Percentiles rank a stretch among this genome's conserved stretches.
These are phyloP conservation scores for Drosophila pseudoananassae DNA, from an alignment of 1,140 invertebrate genomes.

Conservation along the genomic window DNA sequence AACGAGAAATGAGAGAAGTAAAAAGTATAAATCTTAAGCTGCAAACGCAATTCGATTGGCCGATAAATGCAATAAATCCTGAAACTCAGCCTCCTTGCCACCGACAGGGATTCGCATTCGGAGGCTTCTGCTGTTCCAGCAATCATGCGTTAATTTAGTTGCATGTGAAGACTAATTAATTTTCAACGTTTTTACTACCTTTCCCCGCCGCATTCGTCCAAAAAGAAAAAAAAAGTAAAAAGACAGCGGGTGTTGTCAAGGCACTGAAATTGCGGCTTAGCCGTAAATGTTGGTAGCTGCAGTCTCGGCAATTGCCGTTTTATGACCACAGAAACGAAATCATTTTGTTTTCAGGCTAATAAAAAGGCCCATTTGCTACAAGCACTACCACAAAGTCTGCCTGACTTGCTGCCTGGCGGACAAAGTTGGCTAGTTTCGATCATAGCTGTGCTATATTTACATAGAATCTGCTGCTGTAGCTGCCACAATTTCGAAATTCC, in stretches of 20 bases:
- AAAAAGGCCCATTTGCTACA: slow-evolving; percentile 30
- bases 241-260: slow-evolving; percentile 72
- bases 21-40: slow-evolving; percentile 70
- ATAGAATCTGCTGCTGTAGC: slow-evolving; percentile 47
- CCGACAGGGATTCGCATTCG: slow-evolving; percentile 10
- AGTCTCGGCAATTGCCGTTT: slow-evolving; percentile 45
- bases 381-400: slow-evolving; percentile 8
- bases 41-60: slow-evolving; percentile 72
- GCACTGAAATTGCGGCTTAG: slow-evolving; percentile 34
- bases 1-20: slow-evolving; percentile 17
- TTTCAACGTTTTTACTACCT: slow-evolving; percentile 67
- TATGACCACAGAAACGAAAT: slow-evolving; percentile 42
- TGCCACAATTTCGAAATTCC: slow-evolving; percentile 50
- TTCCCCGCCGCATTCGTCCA: slow-evolving; percentile 1
- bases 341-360: slow-evolving; percentile 48
- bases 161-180: slow-evolving; percentile 80
- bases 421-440: slow-evolving; percentile 35
- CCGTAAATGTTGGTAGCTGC: slow-evolving; percentile 33
- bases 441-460: slow-evolving; percentile 62
- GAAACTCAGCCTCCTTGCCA: slow-evolving; percentile 12
- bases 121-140: slow-evolving; percentile 45
- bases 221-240: background rate
- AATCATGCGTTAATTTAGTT: slow-evolving; percentile 82
- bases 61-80: slow-evolving; percentile 79
- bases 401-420: background rate